Percentiles rank a stretch among this genome's conserved stretches.
These are phyloP conservation scores for Sepiola atlantica DNA, from an alignment of 2,888 invertebrate genomes.

Conservation along the genomic window DNA sequence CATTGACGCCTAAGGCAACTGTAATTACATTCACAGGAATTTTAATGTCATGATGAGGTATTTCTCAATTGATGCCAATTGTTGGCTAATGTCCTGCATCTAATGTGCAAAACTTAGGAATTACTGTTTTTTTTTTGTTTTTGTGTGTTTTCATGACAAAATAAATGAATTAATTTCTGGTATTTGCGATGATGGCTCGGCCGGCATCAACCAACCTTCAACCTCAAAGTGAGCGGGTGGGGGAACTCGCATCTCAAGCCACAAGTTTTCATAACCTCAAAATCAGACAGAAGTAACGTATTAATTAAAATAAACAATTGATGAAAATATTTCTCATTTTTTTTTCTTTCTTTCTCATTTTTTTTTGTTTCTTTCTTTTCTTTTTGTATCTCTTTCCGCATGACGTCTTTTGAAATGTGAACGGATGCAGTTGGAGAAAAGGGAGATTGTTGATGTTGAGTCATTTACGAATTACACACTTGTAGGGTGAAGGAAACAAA, in stretches of 20 bases:
- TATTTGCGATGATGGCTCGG: not conserved
- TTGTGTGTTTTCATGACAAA: not conserved
- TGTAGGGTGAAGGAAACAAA: no score
- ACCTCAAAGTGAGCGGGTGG: not conserved
- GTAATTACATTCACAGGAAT: not conserved
- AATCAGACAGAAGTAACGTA: not conserved
- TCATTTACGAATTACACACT: no score
- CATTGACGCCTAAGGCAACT: not conserved
- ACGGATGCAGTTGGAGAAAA: no score
- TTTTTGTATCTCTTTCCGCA: no score
- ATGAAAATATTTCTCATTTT: no score
- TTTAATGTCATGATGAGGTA: not conserved
- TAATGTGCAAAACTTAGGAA: not conserved
- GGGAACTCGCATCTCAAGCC: not conserved
- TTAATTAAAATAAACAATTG: no score
- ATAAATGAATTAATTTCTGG: slow-evolving; percentile 18
- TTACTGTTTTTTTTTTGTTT: not conserved
- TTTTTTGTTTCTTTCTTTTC: no score
- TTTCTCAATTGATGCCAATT: not conserved
- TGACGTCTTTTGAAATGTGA: no score
- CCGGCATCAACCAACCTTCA: not conserved
- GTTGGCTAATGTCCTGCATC: not conserved
- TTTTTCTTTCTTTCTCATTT: no score
- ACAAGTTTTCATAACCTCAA: not conserved
- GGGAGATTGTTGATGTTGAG: no score